Percentiles rank a stretch among this genome's conserved stretches.
These are phyloP conservation scores for Koerneria pararmatus DNA, from an alignment of 2,888 invertebrate genomes.

Conservation along the genomic window DNA sequence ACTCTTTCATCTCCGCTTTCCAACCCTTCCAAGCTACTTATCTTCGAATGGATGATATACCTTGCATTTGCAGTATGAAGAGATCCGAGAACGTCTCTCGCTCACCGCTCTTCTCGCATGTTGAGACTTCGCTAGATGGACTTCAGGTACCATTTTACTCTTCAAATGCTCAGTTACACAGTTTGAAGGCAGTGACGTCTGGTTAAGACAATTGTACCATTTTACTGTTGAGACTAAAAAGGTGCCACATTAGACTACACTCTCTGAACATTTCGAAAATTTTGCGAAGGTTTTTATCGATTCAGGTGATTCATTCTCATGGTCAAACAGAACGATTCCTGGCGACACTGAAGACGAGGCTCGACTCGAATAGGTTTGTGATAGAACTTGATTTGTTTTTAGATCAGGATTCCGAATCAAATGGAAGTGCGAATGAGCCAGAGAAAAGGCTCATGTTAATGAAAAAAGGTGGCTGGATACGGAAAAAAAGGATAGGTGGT, in stretches of 20 bases:
- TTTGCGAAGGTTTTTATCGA: not conserved
- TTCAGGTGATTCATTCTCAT: conserved; percentile 66
- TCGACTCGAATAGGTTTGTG: conserved; percentile 52
- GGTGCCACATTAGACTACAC: no score
- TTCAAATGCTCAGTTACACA: not conserved
- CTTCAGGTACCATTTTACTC: conserved; percentile 6
- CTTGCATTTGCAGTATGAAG: conserved; percentile 61
- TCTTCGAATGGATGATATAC: not conserved
- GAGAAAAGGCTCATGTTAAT: no score
- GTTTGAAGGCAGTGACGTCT: no score
- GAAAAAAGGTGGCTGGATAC: not conserved
- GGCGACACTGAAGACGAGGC: conserved; percentile 46
- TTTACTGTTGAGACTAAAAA: no score
- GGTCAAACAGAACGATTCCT: conserved; percentile 55
- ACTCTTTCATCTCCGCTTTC: no score
- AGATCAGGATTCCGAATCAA: no score
- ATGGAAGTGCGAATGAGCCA: no score
- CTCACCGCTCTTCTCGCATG: conserved; percentile 67
- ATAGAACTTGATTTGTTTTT: not conserved
- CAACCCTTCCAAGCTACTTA: no score
- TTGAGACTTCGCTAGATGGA: conserved; percentile 64
- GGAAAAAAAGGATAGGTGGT: no score
- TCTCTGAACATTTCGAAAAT: no score
- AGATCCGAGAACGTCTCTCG: conserved; percentile 66
- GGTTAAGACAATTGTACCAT: no score